Evolutionary conservation across 2,113 vertebrate species (phyloP), one percentile per base, ranked within the genome.

Genomic region (Raja brachyura): DNA sequence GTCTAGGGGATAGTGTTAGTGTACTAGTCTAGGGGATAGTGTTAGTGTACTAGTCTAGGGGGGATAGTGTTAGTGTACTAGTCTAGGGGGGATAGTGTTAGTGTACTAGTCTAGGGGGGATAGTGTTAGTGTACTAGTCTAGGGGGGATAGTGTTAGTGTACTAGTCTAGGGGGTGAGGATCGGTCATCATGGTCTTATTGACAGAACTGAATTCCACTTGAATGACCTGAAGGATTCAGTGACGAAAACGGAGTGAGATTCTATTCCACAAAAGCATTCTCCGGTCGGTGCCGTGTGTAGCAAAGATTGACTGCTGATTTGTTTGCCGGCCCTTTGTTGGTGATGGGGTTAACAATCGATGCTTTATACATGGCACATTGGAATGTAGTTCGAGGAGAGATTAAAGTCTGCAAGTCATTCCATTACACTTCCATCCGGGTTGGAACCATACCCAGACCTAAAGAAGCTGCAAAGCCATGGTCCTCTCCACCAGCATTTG

Each of bases 331-430:
- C 59, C 13, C 56, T 63, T 63, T 88, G 10, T 39, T 85, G 77
- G 77, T 33, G 76, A 0, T 54, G 4, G 28, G 1, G 25, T 33
- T 66, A 7, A 90, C 63, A 68, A 90, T 16, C 5, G n/a, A 4
- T 16, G 61, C 61, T 39, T 33, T 68, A 70, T 90, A 61, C 68
- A 90, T 20, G 39, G 59, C 13, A 10, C 31, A 90, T 90, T 68
- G 85, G 85, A 90, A 90, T 90, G 85, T 66, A n/a, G n/a, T 83
- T 83, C 18, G 59, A 63, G n/a, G 56, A 63, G 85, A 90, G 85
- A 90, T 66, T 90, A 90, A 66, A 14, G 85, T 90, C 66, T 90
- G 31, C 85, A 31, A 90, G 66, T 90, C 85, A 90, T 90, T 88
- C 61, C 85, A 61, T 66, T 90, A 18, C 59, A 88, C 59, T 68